Base-by-base conservation (phyloP, 2,888 invertebrate genomes). In the Hofmannophila pseudospretella region DNA sequence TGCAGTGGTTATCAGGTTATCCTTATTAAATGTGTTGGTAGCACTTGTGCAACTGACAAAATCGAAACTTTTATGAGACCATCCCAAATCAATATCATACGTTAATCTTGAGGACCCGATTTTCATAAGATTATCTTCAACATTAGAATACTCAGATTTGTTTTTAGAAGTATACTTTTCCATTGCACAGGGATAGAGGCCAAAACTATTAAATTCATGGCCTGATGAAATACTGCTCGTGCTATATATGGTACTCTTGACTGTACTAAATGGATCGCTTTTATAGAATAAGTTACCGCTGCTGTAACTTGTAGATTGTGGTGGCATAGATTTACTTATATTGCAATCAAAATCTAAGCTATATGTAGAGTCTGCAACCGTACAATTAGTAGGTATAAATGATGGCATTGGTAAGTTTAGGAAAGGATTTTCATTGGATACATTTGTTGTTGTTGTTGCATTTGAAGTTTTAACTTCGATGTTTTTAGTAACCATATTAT, bases 21-120 rank as follows among this genome's bases (percentile, higher is more conserved):
- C 86, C 51, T 86, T 86, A 39, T 59, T 73, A 44, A 80, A 77
- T 1, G 73, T 72, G 37, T 69, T 73, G 1, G 75, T 42, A 36
- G 55, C 65, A 23, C 80, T 79, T 11, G 80, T 73, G 41, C 78
- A 76, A 41, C 73, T 82, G 1, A 82, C 79, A 43, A 86, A 86
- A 54, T 86, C 86, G 32, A 85, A 77, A 20, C 84, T 68, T 64
- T 85, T 86, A 47, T 86, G 86, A 0, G 86, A 84, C 86, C 86
- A 86, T 8, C 86, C 86, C 28, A 86, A 65, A 45, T 86, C 86
- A 46, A 86, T 85, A 43, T 86, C 86, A 39, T 86, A 86, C 1
- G 86, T 85, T 49, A 86, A 60, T 52, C 86, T 67, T 5, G 85
- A 82, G 3, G 81, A 77, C 1, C 77, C 80, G 33, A 84, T 80